Percentiles rank a stretch among this genome's conserved stretches.
Conservation (phyloP, 2,888 invertebrate genomes). For the Anthrax anthrax region DNA sequence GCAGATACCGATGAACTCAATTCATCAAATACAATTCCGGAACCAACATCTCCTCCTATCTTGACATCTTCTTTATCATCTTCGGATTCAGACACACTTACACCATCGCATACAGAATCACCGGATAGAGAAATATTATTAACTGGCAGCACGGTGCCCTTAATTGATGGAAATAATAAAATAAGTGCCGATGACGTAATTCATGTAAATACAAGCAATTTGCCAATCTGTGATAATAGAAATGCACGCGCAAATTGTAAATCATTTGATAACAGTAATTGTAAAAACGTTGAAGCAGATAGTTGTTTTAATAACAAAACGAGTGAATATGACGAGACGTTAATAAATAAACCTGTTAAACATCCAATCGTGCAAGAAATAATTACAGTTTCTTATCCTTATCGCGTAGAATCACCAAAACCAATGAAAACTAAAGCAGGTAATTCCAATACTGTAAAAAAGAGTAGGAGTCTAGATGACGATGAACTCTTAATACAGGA, state of each 20-base stretch:
- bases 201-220: neutral
- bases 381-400: conserved; percentile 6
- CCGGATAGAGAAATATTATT: conserved; percentile 1
- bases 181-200: conserved; percentile 2
- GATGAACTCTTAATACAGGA: conserved; percentile 25
- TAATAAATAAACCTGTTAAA: conserved; percentile 2
- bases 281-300: neutral
- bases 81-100: conserved; percentile 6
- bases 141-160: neutral
- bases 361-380: conserved; percentile 9
- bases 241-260: conserved; percentile 1
- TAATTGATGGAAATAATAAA: conserved; percentile 1
- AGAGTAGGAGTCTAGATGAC: conserved; percentile 12
- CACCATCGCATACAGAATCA: conserved; percentile 1
- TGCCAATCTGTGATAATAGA: conserved; percentile 5
- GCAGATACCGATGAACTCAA: too few species aligned
- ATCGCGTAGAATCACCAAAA: conserved; percentile 15
- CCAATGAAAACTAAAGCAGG: conserved; percentile 6
- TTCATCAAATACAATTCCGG: too few species aligned
- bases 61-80: conserved; percentile 4
- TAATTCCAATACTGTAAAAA: conserved; percentile 4
- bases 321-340: neutral
- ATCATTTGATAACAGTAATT: neutral
- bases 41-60: neutral
- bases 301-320: neutral